Conservation (phyloP, 2,888 invertebrate species). For the Autographa pulchrina region DNA sequence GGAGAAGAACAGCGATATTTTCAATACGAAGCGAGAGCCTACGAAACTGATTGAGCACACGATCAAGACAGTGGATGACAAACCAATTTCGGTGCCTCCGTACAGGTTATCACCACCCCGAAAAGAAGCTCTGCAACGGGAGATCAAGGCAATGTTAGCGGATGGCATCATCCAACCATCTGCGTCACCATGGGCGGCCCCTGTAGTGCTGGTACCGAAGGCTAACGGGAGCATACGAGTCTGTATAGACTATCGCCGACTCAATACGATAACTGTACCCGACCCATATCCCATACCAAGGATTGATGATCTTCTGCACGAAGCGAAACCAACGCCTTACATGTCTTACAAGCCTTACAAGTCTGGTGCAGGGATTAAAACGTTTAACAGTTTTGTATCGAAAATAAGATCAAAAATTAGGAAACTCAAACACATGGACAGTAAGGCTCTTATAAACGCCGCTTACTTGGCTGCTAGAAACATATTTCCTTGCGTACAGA, state of each 20-base stretch:
- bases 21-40: slow-evolving; percentile 10
- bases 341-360: too few species aligned
- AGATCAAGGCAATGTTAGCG: slow-evolving; percentile 3
- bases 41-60: slow-evolving; percentile 14
- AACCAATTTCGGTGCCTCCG: slow-evolving; percentile 13
- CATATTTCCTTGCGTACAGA: too few species aligned
- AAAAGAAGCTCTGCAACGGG: slow-evolving; percentile 3
- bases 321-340: slow-evolving; percentile 20
- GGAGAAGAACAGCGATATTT: slow-evolving; percentile 11
- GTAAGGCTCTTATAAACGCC: too few species aligned
- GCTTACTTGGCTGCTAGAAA: too few species aligned
- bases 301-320: slow-evolving; percentile 34
- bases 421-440: too few species aligned
- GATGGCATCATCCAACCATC: slow-evolving; percentile 16
- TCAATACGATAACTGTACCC: slow-evolving; percentile 15
- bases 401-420: too few species aligned
- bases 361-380: too few species aligned
- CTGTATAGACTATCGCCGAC: slow-evolving; percentile 17
- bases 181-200: slow-evolving; percentile 15
- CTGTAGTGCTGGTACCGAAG: slow-evolving; percentile 19
- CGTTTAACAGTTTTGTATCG: too few species aligned
- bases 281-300: slow-evolving; percentile 16
- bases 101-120: slow-evolving; percentile 3
- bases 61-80: slow-evolving; percentile 14
- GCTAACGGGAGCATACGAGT: slow-evolving; percentile 9